Conservation (phyloP, 2,113 vertebrate species). For the Trachemys scripta region DNA sequence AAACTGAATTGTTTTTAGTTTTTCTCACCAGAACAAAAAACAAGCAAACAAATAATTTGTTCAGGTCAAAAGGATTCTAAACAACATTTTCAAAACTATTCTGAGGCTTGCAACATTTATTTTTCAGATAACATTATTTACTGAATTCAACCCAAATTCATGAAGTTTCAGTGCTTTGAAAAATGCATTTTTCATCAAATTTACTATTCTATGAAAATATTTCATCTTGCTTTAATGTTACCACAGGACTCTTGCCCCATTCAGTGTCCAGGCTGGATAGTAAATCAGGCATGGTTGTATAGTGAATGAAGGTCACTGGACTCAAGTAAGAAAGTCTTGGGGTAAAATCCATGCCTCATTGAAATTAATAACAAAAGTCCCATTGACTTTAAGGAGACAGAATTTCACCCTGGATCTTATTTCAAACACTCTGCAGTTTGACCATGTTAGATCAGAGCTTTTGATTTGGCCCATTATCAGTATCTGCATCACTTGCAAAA, state of each 20-base stretch:
- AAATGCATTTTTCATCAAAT: neutral
- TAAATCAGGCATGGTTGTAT: neutral
- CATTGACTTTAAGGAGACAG: neutral
- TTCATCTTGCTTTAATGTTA: neutral
- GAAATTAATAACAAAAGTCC: neutral
- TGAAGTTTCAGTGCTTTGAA: no score
- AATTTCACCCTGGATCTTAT: neutral
- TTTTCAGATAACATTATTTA: no score
- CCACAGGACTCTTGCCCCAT: neutral
- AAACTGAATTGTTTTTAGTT: no score
- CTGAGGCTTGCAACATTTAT: no score
- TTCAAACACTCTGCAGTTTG: neutral
- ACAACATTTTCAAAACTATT: no score
- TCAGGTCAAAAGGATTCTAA: neutral
- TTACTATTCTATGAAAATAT: neutral
- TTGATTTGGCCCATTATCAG: neutral
- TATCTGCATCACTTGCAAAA: neutral
- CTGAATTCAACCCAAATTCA: no score
- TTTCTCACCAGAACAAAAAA: no score
- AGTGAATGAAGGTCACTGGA: neutral
- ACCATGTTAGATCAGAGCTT: neutral
- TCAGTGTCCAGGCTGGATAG: neutral
- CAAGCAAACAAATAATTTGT: neutral
- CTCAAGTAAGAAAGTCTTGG: neutral
- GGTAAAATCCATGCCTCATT: neutral